Base-by-base conservation (phyloP, 2,797 vertebrate genomes). In the Oophaga sylvatica region DNA sequence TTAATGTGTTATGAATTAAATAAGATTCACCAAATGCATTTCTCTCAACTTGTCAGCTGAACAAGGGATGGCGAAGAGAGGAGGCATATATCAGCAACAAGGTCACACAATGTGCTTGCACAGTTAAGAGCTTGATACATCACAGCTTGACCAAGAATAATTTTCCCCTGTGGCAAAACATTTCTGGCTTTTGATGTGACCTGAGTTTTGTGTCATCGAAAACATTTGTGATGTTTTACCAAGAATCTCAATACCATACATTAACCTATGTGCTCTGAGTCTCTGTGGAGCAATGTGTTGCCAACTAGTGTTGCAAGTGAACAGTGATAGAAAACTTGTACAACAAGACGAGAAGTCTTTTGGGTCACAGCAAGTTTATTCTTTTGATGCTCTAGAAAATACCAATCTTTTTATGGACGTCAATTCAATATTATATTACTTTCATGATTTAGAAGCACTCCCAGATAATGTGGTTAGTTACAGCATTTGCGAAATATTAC, bases 1-100 rank as follows among this genome's bases (percentile, higher is more conserved):
- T 67, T 81, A 85, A 85, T 81, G 70, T 81, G 70, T 81, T 85
- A 85, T 85, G 78, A 88, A 76, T 81, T 85, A 81, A 62, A 88
- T 56, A 75, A 29, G 56, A 10, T 67, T 35, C 78, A 70, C 67
- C 57, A 10, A 31, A 65, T 77, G 67, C 63, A 85, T 84, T 80
- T 76, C 83, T 81, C 81, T 81, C 20, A 81, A 48, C 26, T 85
- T 60, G n/a, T 62, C 41, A 53, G 31, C 29, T 53, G 63, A 84
- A 79, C 65, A 84, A 70, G 62, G 48, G 71, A 79, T 67, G 41
- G 48, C 13, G 53, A 29, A 31, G 22, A 78, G 60, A 83, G 60
- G 78, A 85, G 68, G 85, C 68, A 81, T 70, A 84, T 88, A 80
- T 84, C 79, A 85, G 67, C 81, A 80, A 19, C 45, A 88, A 88